Evolutionary conservation across 92 coral and sea anemone genomes (phyloP).

Genomic region (Virgularia gustaviana): DNA sequence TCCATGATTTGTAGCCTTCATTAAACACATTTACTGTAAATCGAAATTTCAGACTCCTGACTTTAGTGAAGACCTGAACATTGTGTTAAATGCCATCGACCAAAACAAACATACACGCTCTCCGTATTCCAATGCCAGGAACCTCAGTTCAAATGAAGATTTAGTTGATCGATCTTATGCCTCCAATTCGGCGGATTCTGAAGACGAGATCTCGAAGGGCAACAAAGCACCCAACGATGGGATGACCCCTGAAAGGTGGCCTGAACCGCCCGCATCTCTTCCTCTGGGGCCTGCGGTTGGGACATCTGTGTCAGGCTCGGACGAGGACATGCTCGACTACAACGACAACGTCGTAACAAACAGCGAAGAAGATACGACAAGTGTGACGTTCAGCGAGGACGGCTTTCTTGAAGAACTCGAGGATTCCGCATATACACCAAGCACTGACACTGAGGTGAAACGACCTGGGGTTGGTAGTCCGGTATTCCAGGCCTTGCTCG

Average conservation of each 20-base stretch:
- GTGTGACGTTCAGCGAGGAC: constrained; percentile 29
- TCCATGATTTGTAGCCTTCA: too few species aligned
- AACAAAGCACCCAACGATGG: too few species aligned
- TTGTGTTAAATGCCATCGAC: constrained; percentile 21
- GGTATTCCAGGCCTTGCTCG: neutral
- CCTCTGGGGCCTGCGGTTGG: neutral
- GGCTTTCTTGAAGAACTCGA: constrained; percentile 31
- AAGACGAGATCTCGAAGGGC: too few species aligned
- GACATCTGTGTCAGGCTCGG: too few species aligned
- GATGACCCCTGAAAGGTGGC: constrained; percentile 9
- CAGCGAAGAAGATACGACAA: constrained; percentile 21
- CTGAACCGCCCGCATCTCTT: constrained; percentile 5
- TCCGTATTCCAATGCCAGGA: too few species aligned
- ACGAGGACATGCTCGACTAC: neutral
- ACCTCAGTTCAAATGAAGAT: too few species aligned
- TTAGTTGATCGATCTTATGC: too few species aligned
- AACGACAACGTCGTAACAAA: constrained; percentile 7
- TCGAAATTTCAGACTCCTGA: constrained; percentile 33
- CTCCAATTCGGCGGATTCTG: too few species aligned
- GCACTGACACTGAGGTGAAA: constrained; percentile 20
- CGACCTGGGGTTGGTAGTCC: neutral
- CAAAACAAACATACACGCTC: neutral
- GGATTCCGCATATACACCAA: constrained; percentile 24
- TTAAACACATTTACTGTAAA: too few species aligned
- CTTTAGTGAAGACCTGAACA: constrained; percentile 15